Conservation (phyloP, 2,888 invertebrate genomes). For the Dryocosmus kuriphilus region DNA sequence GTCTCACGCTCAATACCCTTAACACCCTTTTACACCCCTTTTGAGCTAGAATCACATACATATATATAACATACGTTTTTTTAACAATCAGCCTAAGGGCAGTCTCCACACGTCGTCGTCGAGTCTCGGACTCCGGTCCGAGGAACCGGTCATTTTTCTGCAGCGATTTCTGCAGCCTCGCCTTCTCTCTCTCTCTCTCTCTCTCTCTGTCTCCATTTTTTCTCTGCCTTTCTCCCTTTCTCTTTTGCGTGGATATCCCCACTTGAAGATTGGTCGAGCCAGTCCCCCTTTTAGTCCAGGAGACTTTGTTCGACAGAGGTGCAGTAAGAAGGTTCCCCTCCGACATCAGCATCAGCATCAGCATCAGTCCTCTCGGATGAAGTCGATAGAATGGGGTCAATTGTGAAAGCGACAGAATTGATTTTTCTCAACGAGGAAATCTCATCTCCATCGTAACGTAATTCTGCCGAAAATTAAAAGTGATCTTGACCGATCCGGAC, state of each 20-base stretch:
- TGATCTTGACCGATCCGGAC: neutral
- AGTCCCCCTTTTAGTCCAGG: conserved; percentile 49
- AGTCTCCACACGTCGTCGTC: conserved; percentile 44
- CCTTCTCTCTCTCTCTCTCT: conserved; percentile 50
- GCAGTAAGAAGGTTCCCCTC: conserved; percentile 50
- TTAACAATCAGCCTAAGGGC: conserved; percentile 55
- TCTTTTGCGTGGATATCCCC: conserved; percentile 18
- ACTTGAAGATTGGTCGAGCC: neutral
- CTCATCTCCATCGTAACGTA: conserved; percentile 24
- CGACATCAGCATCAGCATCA: conserved; percentile 45
- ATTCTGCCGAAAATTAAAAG: conserved; percentile 15
- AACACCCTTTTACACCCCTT: conserved; percentile 61
- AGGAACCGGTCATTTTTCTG: conserved; percentile 72
- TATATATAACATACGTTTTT: conserved; percentile 19
- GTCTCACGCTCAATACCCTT: conserved; percentile 74
- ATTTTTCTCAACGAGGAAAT: conserved; percentile 47
- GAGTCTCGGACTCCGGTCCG: conserved; percentile 42
- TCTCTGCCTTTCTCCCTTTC: conserved; percentile 40
- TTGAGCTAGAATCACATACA: conserved; percentile 45
- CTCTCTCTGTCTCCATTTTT: conserved; percentile 2
- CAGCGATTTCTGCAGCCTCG: conserved; percentile 65
- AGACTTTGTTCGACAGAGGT: conserved; percentile 48
- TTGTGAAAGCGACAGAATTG: conserved; percentile 63
- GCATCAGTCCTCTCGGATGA: conserved; percentile 55
- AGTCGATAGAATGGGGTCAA: conserved; percentile 69